Evolutionary conservation across 2,797 vertebrate genomes (phyloP).

Genomic region (Lepilemur ruficaudatus): DNA sequence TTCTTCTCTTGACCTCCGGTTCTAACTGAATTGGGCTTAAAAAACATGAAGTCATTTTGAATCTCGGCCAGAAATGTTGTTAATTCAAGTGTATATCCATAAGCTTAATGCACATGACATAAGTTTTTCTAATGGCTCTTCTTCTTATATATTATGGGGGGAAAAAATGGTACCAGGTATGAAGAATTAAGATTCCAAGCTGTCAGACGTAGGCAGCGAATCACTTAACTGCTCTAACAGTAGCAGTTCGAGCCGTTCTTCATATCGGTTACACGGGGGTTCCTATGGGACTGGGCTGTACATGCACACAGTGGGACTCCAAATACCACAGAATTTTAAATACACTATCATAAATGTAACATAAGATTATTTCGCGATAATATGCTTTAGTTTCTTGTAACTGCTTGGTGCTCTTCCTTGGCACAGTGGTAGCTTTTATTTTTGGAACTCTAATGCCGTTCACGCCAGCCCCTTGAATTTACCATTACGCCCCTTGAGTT

Average conservation of each 20-base stretch:
- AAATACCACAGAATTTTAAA: neutral
- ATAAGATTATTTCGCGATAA: neutral
- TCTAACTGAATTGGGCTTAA: slow-evolving; percentile 6
- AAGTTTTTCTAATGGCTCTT: slow-evolving; percentile 78
- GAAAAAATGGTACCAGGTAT: neutral
- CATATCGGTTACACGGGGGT: neutral
- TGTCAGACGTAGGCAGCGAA: neutral
- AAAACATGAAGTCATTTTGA: slow-evolving; percentile 77
- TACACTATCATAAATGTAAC: neutral
- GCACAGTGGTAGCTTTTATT: neutral
- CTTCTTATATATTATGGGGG: slow-evolving; percentile 61
- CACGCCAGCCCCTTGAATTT: slow-evolving; percentile 50
- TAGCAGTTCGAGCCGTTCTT: neutral
- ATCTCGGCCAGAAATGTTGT: slow-evolving; percentile 76
- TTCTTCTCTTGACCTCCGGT: slow-evolving; percentile 28
- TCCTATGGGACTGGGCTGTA: fast-evolving
- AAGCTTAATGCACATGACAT: slow-evolving; percentile 77
- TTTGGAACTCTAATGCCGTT: slow-evolving; percentile 13
- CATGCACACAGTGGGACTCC: neutral
- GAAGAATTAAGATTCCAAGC: slow-evolving; percentile 24
- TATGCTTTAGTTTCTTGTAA: neutral
- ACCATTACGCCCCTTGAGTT: slow-evolving; percentile 29
- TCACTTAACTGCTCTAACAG: neutral
- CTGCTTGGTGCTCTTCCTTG: neutral
- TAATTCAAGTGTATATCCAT: slow-evolving; percentile 70